Conservation (phyloP, 2,797 vertebrate species). For the Heliangelus exortis region DNA sequence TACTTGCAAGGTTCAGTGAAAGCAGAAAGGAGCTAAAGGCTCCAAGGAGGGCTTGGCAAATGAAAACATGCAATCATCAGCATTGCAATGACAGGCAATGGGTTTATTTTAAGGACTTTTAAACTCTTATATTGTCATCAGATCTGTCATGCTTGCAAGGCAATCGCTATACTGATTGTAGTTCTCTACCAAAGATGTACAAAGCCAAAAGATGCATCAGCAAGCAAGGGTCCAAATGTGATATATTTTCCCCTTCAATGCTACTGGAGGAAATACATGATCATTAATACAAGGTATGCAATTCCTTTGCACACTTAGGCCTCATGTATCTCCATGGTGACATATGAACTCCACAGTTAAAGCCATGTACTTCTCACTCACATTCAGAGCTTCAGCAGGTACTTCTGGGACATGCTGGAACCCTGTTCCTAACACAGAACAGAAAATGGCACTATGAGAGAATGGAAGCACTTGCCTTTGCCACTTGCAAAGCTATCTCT, state of each 20-base stretch:
- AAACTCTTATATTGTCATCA: conserved; percentile 29
- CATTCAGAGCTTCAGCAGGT: neutral
- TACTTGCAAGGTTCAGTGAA: neutral
- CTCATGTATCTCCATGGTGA: neutral
- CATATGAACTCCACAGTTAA: neutral
- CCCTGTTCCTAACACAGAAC: neutral
- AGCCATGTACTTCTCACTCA: neutral
- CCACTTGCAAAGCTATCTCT: neutral
- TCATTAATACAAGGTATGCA: neutral
- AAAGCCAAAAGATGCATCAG: neutral
- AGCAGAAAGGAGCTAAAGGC: neutral
- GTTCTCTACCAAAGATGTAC: neutral
- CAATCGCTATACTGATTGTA: neutral
- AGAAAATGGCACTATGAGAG: neutral
- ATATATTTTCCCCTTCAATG: neutral
- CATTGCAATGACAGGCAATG: neutral
- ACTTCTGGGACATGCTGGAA: neutral
- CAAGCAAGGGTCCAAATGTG: neutral
- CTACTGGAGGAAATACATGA: neutral
- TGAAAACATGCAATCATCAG: conserved; percentile 11
- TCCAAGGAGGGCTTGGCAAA: neutral
- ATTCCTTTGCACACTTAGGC: neutral
- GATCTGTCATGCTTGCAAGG: conserved; percentile 23
- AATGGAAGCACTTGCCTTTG: neutral
- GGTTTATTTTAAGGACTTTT: conserved; percentile 47